Evolutionary conservation across 2,888 invertebrate genomes (phyloP).

Genomic region (Caenorhabditis sp.): DNA sequence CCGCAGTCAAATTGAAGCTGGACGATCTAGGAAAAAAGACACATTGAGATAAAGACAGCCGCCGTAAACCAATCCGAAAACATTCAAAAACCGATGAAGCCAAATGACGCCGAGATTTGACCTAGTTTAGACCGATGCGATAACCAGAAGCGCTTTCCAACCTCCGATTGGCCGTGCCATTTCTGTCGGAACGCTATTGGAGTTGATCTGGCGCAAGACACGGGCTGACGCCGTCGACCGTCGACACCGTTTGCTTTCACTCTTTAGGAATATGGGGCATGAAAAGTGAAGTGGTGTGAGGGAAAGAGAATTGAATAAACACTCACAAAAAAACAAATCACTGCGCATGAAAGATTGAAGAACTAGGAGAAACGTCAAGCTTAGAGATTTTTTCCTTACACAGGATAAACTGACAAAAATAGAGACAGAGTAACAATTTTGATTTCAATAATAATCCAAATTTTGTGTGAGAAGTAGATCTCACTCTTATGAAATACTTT

Average conservation of each 20-base stretch:
- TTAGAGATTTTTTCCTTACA: too few relatives aligned
- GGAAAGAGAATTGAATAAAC: conserved; percentile 5
- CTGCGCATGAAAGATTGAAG: too few relatives aligned
- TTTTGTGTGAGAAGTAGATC: too few relatives aligned
- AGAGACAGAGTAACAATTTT: too few relatives aligned
- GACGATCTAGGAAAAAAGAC: conserved; percentile 11
- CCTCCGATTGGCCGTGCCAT: conserved; percentile 34
- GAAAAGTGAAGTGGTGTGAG: conserved; percentile 50
- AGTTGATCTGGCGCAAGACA: conserved; percentile 61
- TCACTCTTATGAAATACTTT: too few relatives aligned
- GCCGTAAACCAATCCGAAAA: too few relatives aligned
- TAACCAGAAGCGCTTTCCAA: conserved; percentile 47
- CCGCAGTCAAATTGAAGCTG: neutral
- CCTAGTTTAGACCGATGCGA: conserved; percentile 52
- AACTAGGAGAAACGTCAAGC: too few relatives aligned
- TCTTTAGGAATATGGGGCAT: conserved; percentile 45
- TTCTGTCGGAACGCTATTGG: conserved; percentile 32
- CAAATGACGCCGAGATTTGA: conserved; percentile 34
- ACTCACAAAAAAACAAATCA: conserved; percentile 1
- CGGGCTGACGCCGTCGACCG: conserved; percentile 44
- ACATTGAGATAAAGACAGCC: neutral
- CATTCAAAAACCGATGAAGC: conserved; percentile 47
- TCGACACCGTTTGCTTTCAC: conserved; percentile 28
- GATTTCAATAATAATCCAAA: too few relatives aligned
- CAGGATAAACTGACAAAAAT: too few relatives aligned